Percentiles rank a stretch among this genome's conserved stretches.
These are phyloP conservation scores for Acanthisitta chloris DNA, from an alignment of 2,113 vertebrate genomes.

Conservation along the genomic window DNA sequence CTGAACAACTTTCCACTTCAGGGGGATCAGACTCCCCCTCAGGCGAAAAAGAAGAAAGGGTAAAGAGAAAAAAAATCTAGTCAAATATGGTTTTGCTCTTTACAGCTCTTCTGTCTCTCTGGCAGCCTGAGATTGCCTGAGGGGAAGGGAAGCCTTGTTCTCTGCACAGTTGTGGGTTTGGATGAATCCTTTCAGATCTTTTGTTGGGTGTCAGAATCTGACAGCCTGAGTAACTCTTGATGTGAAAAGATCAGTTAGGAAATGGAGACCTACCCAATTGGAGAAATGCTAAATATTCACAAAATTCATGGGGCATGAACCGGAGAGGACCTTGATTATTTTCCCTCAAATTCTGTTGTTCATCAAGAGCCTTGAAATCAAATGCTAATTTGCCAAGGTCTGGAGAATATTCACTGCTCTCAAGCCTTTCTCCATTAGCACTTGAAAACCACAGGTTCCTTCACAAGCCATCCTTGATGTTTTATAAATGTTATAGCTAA, in stretches of 20 bases:
- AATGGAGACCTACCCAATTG: background rate
- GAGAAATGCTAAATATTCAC: background rate
- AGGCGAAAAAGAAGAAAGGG: accelerated
- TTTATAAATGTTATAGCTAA: slow-evolving; percentile 44
- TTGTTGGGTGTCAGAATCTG: background rate
- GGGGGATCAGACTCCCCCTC: background rate
- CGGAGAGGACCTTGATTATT: background rate
- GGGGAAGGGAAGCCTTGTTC: background rate
- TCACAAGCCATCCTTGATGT: slow-evolving; percentile 35
- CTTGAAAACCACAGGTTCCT: slow-evolving; percentile 14
- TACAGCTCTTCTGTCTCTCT: background rate
- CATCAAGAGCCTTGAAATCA: background rate
- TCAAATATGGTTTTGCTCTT: background rate
- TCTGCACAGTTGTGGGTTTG: background rate
- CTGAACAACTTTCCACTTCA: background rate
- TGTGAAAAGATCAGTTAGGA: background rate
- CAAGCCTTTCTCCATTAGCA: background rate
- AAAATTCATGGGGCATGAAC: background rate
- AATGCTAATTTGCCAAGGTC: background rate
- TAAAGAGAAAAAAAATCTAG: background rate
- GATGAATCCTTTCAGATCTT: background rate
- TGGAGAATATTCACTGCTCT: background rate
- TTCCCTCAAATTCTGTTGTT: accelerated
- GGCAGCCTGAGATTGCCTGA: background rate
- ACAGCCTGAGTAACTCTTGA: background rate